Evolutionary conservation across 2,888 invertebrate species (phyloP).

Genomic region (Troglohyphantes excavatus): DNA sequence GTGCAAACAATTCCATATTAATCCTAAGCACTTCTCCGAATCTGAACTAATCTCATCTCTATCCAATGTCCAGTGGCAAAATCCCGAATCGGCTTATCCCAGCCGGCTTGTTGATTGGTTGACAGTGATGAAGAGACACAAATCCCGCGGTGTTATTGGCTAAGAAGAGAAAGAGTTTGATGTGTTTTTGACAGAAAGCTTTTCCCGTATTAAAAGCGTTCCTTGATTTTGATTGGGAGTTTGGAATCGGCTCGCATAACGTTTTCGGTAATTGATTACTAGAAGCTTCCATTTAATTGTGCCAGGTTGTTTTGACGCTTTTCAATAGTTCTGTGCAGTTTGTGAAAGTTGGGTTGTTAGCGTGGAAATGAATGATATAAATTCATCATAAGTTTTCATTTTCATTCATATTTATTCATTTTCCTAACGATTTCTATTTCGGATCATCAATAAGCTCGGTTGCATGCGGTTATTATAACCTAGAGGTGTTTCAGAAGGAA

Average conservation of each 20-base stretch:
- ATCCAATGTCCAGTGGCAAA: neutral
- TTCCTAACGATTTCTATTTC: no score
- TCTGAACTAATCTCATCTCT: no score
- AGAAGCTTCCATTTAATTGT: neutral
- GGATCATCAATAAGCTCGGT: no score
- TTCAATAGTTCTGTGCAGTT: neutral
- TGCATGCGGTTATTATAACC: no score
- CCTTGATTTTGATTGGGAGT: neutral
- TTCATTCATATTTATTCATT: no score
- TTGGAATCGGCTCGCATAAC: neutral
- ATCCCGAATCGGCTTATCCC: neutral
- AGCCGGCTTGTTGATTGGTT: neutral
- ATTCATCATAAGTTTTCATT: no score
- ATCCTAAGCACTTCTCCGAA: no score
- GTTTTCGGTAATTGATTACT: neutral
- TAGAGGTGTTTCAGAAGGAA: no score
- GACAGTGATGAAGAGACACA: slow-evolving; percentile 5
- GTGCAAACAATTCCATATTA: no score
- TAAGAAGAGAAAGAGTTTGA: neutral
- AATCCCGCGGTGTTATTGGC: neutral
- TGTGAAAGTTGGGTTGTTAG: neutral
- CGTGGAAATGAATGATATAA: neutral
- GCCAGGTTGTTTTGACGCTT: neutral
- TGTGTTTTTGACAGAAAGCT: neutral
- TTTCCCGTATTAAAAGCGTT: neutral